Conservation (phyloP, 2,797 vertebrate species). For the Cirrhinus molitorella region DNA sequence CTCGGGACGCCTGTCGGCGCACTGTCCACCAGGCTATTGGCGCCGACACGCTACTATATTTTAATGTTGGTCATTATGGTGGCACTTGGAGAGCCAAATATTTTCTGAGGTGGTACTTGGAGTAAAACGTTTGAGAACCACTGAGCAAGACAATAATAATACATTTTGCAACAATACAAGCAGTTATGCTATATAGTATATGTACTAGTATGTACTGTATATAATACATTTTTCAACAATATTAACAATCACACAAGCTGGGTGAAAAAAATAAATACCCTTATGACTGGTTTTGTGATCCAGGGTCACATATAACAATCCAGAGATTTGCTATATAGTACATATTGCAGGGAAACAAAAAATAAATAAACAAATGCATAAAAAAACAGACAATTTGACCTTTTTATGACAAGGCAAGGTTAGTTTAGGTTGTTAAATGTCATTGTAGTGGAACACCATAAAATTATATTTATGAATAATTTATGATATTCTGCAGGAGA, state of each 20-base stretch:
- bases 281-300: too few species aligned
- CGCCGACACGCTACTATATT: too few species aligned
- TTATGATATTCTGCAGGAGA: neutral
- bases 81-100: too few species aligned
- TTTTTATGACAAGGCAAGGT: slow-evolving; percentile 13
- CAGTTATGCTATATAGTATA: neutral
- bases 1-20: too few species aligned
- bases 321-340: neutral
- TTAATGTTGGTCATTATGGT: too few species aligned
- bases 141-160: neutral
- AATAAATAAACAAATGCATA: too few species aligned
- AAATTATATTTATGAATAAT: neutral
- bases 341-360: neutral
- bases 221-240: neutral
- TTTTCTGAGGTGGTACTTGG: too few species aligned
- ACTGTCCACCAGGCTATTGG: too few species aligned
- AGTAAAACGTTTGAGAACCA: too few species aligned
- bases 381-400: neutral
- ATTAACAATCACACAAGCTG: neutral
- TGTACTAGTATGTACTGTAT: neutral
- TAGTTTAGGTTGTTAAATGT: neutral
- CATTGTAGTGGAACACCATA: neutral
- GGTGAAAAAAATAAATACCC: neutral
- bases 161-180: neutral
- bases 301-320: neutral